These are phyloP conservation scores for Trissolcus brochymenae DNA, from an alignment of 2,888 invertebrate genomes.

Conservation along the genomic window DNA sequence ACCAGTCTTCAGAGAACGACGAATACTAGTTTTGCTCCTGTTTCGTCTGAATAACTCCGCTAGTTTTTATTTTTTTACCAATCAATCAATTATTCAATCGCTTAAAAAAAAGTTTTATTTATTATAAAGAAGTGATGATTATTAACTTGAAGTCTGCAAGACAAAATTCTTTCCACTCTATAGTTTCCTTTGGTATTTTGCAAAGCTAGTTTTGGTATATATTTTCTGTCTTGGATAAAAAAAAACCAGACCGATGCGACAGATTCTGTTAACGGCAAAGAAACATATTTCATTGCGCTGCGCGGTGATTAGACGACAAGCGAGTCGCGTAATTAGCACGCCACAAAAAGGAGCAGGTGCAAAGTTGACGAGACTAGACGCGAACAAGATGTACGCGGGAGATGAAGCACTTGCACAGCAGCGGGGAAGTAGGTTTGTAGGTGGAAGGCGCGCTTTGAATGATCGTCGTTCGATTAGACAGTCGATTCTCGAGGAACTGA, in stretches of 20 bases:
- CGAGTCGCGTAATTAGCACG: conserved; percentile 56
- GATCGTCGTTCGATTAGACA: conserved; percentile 44
- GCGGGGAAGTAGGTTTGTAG: conserved; percentile 47
- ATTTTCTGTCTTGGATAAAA: not conserved
- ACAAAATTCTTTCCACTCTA: not conserved
- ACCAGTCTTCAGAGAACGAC: conserved; percentile 43
- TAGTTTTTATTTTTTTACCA: not conserved
- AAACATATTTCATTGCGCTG: conserved; percentile 26
- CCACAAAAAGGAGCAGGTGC: conserved; percentile 56
- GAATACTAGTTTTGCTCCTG: conserved; percentile 26
- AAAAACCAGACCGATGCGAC: not conserved
- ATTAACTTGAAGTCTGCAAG: not conserved
- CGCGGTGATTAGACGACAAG: conserved; percentile 62
- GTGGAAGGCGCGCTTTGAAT: conserved; percentile 45
- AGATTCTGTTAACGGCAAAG: too few relatives aligned
- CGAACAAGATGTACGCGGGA: conserved; percentile 30
- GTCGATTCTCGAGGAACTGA: conserved; percentile 28
- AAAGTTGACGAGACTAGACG: conserved; percentile 51
- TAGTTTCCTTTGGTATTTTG: not conserved
- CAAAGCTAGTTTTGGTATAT: not conserved
- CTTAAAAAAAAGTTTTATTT: too few relatives aligned
- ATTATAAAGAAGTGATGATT: too few relatives aligned
- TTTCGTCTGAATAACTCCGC: conserved; percentile 24
- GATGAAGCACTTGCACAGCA: conserved; percentile 21
- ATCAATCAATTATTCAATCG: too few relatives aligned